Conservation (phyloP, 1,140 invertebrate genomes). For the Dufourea novaeangliae region DNA sequence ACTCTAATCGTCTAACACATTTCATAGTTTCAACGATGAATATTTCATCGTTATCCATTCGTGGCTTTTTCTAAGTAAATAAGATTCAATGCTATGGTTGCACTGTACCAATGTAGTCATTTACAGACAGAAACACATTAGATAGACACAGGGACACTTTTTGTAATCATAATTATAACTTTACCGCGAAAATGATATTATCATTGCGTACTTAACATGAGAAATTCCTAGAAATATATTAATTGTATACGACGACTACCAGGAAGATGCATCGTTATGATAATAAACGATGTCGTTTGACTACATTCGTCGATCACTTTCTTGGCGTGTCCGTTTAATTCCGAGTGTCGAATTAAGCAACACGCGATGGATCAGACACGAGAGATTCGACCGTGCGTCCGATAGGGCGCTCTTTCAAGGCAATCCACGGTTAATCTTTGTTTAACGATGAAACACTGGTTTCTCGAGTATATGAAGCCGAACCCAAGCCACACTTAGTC, state of each 20-base stretch:
- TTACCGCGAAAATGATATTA: no score
- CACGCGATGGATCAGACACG: not conserved
- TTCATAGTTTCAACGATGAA: no score
- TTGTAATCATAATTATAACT: no score
- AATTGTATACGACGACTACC: not conserved
- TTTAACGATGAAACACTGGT: conserved; percentile 14
- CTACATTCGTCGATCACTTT: not conserved
- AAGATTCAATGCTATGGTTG: no score
- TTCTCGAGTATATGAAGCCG: conserved; percentile 15
- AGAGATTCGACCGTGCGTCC: not conserved
- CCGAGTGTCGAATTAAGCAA: not conserved
- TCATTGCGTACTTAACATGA: no score
- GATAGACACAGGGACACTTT: no score
- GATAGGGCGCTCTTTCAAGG: not conserved
- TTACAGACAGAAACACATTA: no score
- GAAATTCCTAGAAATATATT: not conserved
- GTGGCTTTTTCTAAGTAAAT: no score
- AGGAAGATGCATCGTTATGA: not conserved
- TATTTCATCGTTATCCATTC: not conserved
- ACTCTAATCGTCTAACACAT: not conserved
- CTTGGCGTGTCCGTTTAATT: not conserved
- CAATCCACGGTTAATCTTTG: conserved; percentile 22
- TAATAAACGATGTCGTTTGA: no score
- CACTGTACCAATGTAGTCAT: no score
- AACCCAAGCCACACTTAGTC: not conserved